Conservation (phyloP, 2,797 vertebrate species). For the Sebastolobus alascanus region DNA sequence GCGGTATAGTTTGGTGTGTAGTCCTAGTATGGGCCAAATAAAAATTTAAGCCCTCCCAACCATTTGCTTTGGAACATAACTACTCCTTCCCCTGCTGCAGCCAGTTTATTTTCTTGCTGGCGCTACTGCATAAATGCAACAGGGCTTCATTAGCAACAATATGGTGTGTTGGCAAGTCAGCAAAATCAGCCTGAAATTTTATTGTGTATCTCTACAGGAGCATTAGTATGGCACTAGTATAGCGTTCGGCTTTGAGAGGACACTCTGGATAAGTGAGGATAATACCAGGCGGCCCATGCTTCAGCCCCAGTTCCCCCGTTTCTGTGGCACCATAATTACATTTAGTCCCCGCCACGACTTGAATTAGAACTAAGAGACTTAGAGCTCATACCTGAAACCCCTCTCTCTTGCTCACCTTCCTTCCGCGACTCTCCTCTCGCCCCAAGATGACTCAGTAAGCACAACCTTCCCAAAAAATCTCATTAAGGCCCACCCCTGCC, state of each 20-base stretch:
- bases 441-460: slow-evolving; percentile 69
- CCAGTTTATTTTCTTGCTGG: slow-evolving; percentile 19
- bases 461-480: slow-evolving; percentile 74
- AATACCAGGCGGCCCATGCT: neutral
- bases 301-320: slow-evolving; percentile 20
- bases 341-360: slow-evolving; percentile 34
- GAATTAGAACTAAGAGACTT: slow-evolving; percentile 58
- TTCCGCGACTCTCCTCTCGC: slow-evolving; percentile 24
- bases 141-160: slow-evolving; percentile 48
- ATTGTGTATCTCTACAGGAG: neutral
- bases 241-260: slow-evolving; percentile 25
- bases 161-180: neutral
- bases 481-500: slow-evolving; percentile 74
- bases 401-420: slow-evolving; percentile 33
- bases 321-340: slow-evolving; percentile 53
- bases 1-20: neutral
- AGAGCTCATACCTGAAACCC: slow-evolving; percentile 46
- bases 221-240: slow-evolving; percentile 12
- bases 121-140: slow-evolving; percentile 43
- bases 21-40: neutral
- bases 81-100: neutral
- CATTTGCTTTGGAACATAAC: slow-evolving; percentile 15
- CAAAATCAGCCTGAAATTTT: slow-evolving; percentile 17
- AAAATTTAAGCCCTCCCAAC: slow-evolving; percentile 21
- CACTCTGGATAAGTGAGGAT: slow-evolving; percentile 30